Evolutionary conservation across 2,888 invertebrate species (phyloP).

Genomic region (Limnephilus rhombicus): DNA sequence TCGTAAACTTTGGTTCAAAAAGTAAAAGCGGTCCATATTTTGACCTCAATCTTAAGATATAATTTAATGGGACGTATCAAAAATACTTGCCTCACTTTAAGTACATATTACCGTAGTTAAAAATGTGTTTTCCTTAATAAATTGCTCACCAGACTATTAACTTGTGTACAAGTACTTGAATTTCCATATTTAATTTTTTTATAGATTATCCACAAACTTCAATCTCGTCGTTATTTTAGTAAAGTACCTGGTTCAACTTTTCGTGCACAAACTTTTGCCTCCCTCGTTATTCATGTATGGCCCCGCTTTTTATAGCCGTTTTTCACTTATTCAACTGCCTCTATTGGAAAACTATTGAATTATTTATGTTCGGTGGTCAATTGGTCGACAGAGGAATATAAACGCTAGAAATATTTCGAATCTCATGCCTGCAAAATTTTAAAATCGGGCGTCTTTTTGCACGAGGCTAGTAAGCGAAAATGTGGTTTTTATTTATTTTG

Average conservation of each 20-base stretch:
- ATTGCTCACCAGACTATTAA: neutral
- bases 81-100: neutral
- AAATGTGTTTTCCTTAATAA: neutral
- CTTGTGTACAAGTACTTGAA: neutral
- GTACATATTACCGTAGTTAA: neutral
- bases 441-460: too few relatives aligned
- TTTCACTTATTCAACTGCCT: constrained; percentile 6
- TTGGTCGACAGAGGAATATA: neutral
- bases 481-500: too few relatives aligned
- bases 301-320: neutral
- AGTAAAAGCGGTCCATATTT: too few relatives aligned
- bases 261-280: neutral
- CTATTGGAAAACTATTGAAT: constrained; percentile 9
- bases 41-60: neutral
- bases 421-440: too few relatives aligned
- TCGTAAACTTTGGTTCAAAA: too few relatives aligned
- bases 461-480: too few relatives aligned
- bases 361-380: neutral
- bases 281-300: neutral
- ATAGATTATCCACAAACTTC: neutral
- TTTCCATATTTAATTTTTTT: neutral
- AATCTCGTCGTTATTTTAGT: neutral
- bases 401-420: too few relatives aligned
- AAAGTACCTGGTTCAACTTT: neutral
- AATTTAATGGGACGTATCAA: too few relatives aligned